phyloP scores from a whole-genome alignment of 2,888 invertebrate species.

The Xanthorhoe spadicearia region DNA sequence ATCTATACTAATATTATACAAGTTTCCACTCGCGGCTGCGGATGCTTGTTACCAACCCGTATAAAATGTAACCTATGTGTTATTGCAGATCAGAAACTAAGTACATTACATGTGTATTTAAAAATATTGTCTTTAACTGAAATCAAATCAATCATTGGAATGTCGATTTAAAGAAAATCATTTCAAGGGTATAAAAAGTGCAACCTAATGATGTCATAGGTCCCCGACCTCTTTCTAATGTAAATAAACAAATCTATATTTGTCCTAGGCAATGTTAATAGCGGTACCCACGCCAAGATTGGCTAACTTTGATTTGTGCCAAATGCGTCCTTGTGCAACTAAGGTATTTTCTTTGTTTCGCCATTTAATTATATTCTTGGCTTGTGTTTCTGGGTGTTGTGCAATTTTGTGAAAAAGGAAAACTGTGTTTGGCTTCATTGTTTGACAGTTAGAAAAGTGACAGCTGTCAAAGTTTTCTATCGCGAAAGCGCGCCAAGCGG shows the following conservation, averaged over 20 bases:
- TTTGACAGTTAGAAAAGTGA: background rate
- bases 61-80: no score
- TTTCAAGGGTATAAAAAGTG: no score
- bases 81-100: no score
- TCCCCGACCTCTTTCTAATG: slow-evolving; percentile 39
- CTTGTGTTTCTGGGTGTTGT: slow-evolving; percentile 19
- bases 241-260: slow-evolving; percentile 45
- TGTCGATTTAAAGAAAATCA: no score
- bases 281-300: slow-evolving; percentile 47
- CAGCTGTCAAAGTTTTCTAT: background rate
- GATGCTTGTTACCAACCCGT: no score
- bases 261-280: slow-evolving; percentile 14
- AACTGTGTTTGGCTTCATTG: slow-evolving; percentile 2
- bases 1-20: no score
- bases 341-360: slow-evolving; percentile 41
- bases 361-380: slow-evolving; percentile 23
- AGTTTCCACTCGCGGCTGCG: no score
- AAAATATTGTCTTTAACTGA: no score
- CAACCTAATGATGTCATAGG: slow-evolving; percentile 12
- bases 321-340: slow-evolving; percentile 41
- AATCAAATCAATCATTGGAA: no score
- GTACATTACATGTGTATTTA: no score
- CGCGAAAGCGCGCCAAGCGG: background rate
- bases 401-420: slow-evolving; percentile 18
- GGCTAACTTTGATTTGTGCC: slow-evolving; percentile 46